Percentiles rank a stretch among this genome's conserved stretches.
Evolutionary conservation across 37 sponge, comb jelly and placozoan species (phyloP).

Genomic region (Mnemiopsis leidyi): DNA sequence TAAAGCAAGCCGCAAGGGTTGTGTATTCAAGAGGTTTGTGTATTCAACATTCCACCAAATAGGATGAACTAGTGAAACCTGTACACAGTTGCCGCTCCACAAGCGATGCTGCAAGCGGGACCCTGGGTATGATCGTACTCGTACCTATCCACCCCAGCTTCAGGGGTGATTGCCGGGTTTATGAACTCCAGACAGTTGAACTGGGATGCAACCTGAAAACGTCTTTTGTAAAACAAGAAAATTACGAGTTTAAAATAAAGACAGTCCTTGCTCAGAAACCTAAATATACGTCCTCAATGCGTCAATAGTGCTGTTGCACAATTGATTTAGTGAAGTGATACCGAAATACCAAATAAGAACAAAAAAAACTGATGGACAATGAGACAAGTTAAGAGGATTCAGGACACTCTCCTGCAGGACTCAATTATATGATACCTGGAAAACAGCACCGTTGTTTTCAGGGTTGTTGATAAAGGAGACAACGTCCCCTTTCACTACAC

Average conservation of each 20-base stretch:
- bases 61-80: too few species aligned
- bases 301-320: too few species aligned
- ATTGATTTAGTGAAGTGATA: neutral
- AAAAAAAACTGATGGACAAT: neutral
- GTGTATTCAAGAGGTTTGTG: too few species aligned
- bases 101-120: conserved; percentile 45
- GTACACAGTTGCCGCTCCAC: conserved; percentile 43
- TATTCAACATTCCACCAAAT: too few species aligned
- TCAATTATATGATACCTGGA: conserved; percentile 35
- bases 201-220: conserved; percentile 64
- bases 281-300: too few species aligned
- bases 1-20: too few species aligned
- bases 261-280: too few species aligned
- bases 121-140: conserved; percentile 60
- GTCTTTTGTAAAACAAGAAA: too few species aligned
- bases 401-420: too few species aligned
- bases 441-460: conserved; percentile 49
- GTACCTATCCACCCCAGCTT: conserved; percentile 14
- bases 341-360: neutral
- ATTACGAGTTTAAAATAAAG: too few species aligned
- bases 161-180: conserved; percentile 3
- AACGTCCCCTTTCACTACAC: conserved; percentile 20
- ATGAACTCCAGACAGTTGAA: conserved; percentile 63
- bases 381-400: too few species aligned
- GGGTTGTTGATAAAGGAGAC: conserved; percentile 8